Evolutionary conservation across 1,140 invertebrate species (phyloP).

Genomic region (Sitobion miscanthi): DNA sequence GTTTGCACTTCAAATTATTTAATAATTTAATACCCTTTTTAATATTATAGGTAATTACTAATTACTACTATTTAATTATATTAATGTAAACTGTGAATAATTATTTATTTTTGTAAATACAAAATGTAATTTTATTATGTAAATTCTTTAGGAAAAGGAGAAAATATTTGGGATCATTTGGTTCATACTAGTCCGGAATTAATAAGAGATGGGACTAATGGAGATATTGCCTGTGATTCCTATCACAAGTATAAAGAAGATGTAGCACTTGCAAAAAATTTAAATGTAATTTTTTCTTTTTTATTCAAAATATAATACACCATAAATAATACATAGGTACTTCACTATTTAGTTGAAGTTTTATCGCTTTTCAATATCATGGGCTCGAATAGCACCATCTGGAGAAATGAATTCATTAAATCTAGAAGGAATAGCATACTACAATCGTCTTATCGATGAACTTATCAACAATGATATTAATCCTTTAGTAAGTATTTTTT

Average conservation of each 20-base stretch:
- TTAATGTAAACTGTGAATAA: neutral
- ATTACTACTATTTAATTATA: no score
- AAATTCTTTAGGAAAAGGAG: constrained; percentile 61
- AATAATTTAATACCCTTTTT: no score
- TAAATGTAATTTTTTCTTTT: constrained; percentile 62
- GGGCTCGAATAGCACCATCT: constrained; percentile 72
- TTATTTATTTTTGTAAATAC: neutral
- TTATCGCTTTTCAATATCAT: constrained; percentile 77
- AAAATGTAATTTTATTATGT: neutral
- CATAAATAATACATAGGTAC: no score
- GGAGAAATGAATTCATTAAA: constrained; percentile 70
- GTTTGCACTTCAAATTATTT: no score
- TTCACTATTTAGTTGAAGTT: constrained; percentile 62
- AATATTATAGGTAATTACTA: no score
- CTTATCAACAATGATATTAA: constrained; percentile 66
- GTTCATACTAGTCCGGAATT: constrained; percentile 62
- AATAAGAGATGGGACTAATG: constrained; percentile 67
- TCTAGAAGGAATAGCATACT: constrained; percentile 71
- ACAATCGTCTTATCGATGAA: constrained; percentile 71
- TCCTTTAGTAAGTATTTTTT: constrained; percentile 61
- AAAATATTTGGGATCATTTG: constrained; percentile 62
- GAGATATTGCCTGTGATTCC: constrained; percentile 68
- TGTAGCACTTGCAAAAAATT: constrained; percentile 64
- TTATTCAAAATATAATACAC: no score
- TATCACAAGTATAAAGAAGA: constrained; percentile 69